phyloP scores from a whole-genome alignment of 2,113 vertebrate genomes.

The Epinephelus fuscoguttatus region DNA sequence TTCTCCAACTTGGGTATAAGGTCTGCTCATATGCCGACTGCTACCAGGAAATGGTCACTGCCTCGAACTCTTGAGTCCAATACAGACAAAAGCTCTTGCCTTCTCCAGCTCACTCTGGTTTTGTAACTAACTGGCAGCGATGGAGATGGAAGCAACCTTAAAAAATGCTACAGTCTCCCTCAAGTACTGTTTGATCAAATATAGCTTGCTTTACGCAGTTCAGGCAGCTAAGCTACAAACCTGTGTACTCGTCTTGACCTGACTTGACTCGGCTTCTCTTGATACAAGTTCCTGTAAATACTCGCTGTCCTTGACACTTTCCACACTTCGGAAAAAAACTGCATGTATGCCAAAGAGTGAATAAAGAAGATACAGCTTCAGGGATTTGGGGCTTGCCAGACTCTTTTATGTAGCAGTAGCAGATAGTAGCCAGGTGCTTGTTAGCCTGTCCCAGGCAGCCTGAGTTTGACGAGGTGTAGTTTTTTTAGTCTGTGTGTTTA shows the following conservation, averaged over 20 bases:
- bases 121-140: neutral
- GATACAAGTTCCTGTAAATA: neutral
- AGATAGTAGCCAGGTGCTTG: neutral
- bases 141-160: neutral
- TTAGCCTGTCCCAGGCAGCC: neutral
- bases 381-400: neutral
- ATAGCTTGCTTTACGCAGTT: neutral
- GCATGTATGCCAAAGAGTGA: neutral
- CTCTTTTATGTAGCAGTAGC: neutral
- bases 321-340: neutral
- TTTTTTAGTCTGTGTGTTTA: neutral
- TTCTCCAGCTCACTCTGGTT: neutral
- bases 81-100: neutral
- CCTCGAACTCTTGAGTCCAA: neutral
- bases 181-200: neutral
- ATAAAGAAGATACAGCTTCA: neutral
- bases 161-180: neutral
- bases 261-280: slow-evolving; percentile 7
- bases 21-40: neutral
- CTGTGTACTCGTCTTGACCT: neutral
- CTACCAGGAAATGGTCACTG: neutral
- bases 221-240: neutral
- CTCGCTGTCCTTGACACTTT: slow-evolving; percentile 7
- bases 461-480: neutral
- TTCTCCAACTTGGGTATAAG: neutral